Conservation (phyloP, 2,888 invertebrate species). For the Cephus rjabovi region DNA sequence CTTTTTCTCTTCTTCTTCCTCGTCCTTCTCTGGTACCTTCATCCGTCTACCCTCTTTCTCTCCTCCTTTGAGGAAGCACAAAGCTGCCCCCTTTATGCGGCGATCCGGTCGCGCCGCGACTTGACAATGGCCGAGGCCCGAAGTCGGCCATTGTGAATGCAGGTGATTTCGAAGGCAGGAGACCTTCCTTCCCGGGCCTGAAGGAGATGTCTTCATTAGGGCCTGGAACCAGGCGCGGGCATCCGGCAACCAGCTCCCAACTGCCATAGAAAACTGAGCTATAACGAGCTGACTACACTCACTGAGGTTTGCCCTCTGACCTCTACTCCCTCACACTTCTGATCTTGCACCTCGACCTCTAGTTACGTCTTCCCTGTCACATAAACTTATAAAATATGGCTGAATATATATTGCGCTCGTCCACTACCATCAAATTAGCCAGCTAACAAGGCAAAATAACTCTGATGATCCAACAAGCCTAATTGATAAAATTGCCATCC, state of each 20-base stretch:
- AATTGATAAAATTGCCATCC: background rate
- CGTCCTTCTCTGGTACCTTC: slow-evolving; percentile 19
- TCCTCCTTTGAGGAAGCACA: slow-evolving; percentile 35
- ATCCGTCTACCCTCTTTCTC: slow-evolving; percentile 14
- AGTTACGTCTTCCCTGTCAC: background rate
- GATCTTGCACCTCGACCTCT: background rate
- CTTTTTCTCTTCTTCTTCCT: slow-evolving; percentile 10
- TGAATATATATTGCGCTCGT: background rate
- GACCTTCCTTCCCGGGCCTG: slow-evolving; percentile 21
- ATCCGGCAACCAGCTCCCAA: slow-evolving; percentile 13
- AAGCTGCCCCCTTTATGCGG: slow-evolving; percentile 33
- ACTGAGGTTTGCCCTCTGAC: background rate
- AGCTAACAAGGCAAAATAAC: background rate
- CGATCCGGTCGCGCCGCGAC: slow-evolving; percentile 23
- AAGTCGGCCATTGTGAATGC: slow-evolving; percentile 45
- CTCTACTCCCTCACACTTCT: background rate
- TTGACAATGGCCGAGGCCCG: slow-evolving; percentile 28
- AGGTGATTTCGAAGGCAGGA: slow-evolving; percentile 15
- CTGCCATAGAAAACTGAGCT: background rate
- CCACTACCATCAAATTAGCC: background rate
- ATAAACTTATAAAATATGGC: background rate
- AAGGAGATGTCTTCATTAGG: slow-evolving; percentile 43
- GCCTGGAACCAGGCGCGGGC: slow-evolving; percentile 8
- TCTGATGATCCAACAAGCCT: background rate
- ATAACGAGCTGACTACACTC: background rate